Conservation (phyloP, 2,113 vertebrate species). For the Serinus canaria region DNA sequence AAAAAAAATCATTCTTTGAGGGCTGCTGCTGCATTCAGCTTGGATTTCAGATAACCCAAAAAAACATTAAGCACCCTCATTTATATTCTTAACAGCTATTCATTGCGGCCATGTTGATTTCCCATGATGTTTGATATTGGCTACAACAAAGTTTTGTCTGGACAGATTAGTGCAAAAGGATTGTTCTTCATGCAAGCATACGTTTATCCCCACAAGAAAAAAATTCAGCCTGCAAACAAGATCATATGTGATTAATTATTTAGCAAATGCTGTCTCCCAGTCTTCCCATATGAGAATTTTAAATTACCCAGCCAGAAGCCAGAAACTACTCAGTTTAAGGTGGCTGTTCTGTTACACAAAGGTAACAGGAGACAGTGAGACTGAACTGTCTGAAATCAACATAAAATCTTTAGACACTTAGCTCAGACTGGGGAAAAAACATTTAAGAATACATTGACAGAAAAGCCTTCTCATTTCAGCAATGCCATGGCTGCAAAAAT, state of each 20-base stretch:
- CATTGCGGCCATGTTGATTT: constrained; percentile 51
- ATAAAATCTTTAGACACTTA: not conserved
- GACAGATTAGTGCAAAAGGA: not conserved
- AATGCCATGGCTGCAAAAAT: not conserved
- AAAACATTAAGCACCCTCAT: not conserved
- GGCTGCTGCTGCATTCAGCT: not conserved
- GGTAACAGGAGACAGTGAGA: not conserved
- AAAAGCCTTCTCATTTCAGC: not conserved
- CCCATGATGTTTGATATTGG: constrained; percentile 38
- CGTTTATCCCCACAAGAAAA: constrained; percentile 17
- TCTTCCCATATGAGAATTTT: constrained; percentile 19
- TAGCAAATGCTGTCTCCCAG: not conserved
- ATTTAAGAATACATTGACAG: not conserved
- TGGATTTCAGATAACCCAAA: constrained; percentile 5
- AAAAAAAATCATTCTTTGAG: not conserved
- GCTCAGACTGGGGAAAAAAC: not conserved
- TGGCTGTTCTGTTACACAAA: not conserved
- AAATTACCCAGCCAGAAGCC: not conserved
- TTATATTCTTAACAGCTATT: constrained; percentile 39
- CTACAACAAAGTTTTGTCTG: constrained; percentile 39
- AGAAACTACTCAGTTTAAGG: not conserved
- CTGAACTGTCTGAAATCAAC: not conserved
- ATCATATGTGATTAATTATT: constrained; percentile 36
- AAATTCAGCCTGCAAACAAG: not conserved
- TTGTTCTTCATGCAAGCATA: not conserved